These are phyloP conservation scores for Alligator sinensis DNA, from an alignment of 2,113 vertebrate genomes.

Conservation along the genomic window DNA sequence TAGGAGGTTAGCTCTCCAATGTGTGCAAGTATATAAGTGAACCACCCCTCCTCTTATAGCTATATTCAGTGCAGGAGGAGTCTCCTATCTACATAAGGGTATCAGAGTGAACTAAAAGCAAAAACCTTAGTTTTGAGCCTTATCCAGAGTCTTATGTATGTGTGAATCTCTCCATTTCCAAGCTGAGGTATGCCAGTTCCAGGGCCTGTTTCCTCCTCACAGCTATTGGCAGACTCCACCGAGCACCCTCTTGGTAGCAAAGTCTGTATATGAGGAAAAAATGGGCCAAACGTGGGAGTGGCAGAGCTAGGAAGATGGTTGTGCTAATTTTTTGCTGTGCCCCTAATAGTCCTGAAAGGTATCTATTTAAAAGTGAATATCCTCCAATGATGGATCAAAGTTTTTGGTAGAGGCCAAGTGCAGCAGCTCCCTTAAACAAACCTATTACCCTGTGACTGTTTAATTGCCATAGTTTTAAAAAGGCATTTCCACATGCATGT, in stretches of 20 bases:
- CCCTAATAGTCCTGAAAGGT: background rate
- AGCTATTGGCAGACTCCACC: background rate
- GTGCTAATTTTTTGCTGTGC: background rate
- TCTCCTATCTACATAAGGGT: background rate
- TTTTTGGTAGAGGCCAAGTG: background rate
- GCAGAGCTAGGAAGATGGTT: background rate
- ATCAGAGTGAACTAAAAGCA: background rate
- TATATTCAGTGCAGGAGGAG: background rate
- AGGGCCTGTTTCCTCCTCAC: background rate
- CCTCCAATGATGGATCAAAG: background rate
- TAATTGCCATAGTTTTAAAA: background rate
- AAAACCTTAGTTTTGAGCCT: fast-evolving
- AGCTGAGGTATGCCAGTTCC: background rate
- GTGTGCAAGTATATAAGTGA: background rate
- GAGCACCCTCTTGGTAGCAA: too few relatives aligned
- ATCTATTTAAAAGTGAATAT: background rate
- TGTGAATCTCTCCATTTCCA: background rate
- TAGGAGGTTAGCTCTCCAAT: background rate
- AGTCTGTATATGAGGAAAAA: background rate
- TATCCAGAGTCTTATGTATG: background rate
- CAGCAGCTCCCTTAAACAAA: background rate
- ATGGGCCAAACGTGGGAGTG: background rate
- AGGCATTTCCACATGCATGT: background rate
- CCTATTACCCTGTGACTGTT: background rate
- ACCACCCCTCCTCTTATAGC: background rate